phyloP scores from a whole-genome alignment of 2,113 vertebrate species.

The Indicator maculatus region DNA sequence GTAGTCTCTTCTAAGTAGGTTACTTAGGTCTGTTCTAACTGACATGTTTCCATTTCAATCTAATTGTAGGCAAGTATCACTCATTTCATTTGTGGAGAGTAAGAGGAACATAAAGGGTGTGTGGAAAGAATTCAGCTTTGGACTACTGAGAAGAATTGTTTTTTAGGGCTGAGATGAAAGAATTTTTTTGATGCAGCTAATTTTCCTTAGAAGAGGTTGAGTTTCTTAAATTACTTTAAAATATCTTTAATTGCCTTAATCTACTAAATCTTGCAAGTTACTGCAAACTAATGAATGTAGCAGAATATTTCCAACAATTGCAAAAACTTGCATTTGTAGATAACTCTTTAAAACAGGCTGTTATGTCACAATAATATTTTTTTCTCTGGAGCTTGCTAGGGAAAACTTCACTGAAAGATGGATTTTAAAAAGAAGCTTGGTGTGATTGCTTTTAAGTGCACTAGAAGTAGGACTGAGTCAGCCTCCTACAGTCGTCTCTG shows the following conservation, averaged over 20 bases:
- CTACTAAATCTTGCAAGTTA: not conserved
- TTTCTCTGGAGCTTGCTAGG: not conserved
- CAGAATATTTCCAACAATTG: not conserved
- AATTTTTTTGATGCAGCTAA: not conserved
- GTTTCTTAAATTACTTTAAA: not conserved
- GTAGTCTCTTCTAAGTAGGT: not conserved
- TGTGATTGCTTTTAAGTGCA: not conserved
- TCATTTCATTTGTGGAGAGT: not conserved
- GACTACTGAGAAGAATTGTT: accelerated
- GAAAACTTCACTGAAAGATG: not conserved
- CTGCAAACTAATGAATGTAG: not conserved
- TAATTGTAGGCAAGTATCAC: not conserved
- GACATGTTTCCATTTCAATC: not conserved
- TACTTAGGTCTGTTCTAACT: not conserved
- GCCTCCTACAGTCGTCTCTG: not conserved
- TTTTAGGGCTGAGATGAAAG: not conserved
- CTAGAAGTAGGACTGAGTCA: not conserved
- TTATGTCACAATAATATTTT: not conserved
- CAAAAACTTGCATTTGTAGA: accelerated
- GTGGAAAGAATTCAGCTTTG: not conserved
- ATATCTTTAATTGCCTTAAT: not conserved
- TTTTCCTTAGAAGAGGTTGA: not conserved
- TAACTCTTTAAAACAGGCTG: not conserved
- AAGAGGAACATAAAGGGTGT: not conserved
- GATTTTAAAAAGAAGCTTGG: not conserved